Evolutionary conservation across 2,113 vertebrate genomes (phyloP).

Genomic region (Nettapus auritus): DNA sequence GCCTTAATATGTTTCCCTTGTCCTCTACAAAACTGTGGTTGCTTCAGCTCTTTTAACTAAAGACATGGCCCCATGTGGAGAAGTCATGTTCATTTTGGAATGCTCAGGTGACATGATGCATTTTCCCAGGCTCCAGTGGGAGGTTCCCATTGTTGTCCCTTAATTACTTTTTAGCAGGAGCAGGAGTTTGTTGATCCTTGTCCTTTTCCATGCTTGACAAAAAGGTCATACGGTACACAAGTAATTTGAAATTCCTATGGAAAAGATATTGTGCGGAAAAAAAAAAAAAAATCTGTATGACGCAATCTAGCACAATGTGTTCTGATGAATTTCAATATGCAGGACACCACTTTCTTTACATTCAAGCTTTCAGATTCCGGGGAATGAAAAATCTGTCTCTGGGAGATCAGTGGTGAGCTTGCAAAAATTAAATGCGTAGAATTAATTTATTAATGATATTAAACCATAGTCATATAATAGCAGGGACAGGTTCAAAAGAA

Average conservation of each 20-base stretch:
- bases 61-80: neutral
- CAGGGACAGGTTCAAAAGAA: constrained; percentile 6
- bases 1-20: neutral
- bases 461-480: constrained; percentile 6
- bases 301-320: neutral
- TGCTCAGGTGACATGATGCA: neutral
- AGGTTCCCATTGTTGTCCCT: neutral
- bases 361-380: neutral
- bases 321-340: neutral
- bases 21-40: neutral
- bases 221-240: neutral
- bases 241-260: neutral
- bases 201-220: neutral
- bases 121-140: neutral
- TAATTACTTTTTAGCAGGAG: neutral
- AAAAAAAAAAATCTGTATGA: neutral
- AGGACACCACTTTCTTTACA: neutral
- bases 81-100: neutral
- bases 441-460: constrained; percentile 44
- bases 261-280: neutral
- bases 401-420: neutral
- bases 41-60: neutral
- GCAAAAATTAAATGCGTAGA: constrained; percentile 26
- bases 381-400: neutral
- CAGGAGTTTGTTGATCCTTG: neutral